A percentile compares a stretch with the other conserved stretches of the same genome.
Conservation (phyloP, 2,888 invertebrate species). For the Linnaemya tessellans region DNA sequence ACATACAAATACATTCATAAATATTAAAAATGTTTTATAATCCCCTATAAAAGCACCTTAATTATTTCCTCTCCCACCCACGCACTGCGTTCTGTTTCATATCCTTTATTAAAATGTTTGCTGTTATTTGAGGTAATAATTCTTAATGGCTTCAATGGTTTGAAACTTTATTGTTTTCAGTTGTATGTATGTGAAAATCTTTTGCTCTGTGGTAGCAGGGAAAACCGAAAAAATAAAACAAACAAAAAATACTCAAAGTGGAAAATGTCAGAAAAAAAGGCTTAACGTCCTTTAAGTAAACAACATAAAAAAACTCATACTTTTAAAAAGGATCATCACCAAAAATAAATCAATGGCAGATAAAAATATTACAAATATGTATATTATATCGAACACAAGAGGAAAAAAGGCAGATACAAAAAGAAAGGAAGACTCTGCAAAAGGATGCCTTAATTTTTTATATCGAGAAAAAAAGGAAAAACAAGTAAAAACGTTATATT, state of each 20-base stretch:
- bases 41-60: slow-evolving; percentile 28
- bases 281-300: slow-evolving; percentile 36
- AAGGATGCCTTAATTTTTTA: slow-evolving; percentile 45
- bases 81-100: not conserved
- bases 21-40: slow-evolving; percentile 29
- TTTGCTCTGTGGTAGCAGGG: not conserved
- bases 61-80: slow-evolving; percentile 18
- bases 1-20: not conserved
- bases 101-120: not conserved
- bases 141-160: slow-evolving; percentile 21
- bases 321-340: slow-evolving; percentile 9
- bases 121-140: slow-evolving; percentile 13
- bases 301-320: slow-evolving; percentile 8
- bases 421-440: slow-evolving; percentile 25
- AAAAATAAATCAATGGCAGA: slow-evolving; percentile 21
- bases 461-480: too few relatives aligned
- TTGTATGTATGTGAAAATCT: slow-evolving; percentile 20
- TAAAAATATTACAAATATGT: slow-evolving; percentile 16
- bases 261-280: slow-evolving; percentile 24
- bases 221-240: not conserved
- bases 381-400: slow-evolving; percentile 12
- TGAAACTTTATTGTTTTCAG: slow-evolving; percentile 51
- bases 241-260: too few relatives aligned
- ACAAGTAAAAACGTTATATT: too few relatives aligned
- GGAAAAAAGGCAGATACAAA: not conserved